Conservation (phyloP, 2,113 vertebrate species). For the Phalacrocorax brasilianus region DNA sequence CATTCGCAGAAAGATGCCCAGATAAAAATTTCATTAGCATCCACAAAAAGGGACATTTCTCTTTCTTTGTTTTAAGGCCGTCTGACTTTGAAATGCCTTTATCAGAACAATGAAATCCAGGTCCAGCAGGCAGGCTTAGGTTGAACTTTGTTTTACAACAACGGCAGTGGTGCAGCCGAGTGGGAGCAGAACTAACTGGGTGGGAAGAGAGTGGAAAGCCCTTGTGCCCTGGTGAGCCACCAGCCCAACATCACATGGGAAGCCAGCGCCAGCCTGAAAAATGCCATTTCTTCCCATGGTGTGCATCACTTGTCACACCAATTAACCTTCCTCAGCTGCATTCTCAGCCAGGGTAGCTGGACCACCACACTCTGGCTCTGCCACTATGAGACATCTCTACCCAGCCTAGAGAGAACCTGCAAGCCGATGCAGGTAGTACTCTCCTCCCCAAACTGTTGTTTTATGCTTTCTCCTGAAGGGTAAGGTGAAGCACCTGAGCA, state of each 20-base stretch:
- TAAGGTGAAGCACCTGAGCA: not conserved
- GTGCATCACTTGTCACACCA: fast-evolving
- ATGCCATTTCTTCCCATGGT: not conserved
- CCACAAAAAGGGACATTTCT: not conserved
- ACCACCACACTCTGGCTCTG: not conserved
- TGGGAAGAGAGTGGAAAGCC: not conserved
- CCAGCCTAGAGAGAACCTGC: not conserved
- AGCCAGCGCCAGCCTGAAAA: not conserved
- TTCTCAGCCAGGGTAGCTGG: fast-evolving
- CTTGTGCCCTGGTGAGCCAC: not conserved
- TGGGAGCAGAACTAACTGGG: not conserved
- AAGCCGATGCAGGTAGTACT: not conserved
- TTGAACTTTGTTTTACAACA: not conserved
- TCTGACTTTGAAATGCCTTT: slow-evolving; percentile 1
- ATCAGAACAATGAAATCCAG: not conserved
- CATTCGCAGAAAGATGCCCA: slow-evolving; percentile 17
- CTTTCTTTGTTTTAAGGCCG: not conserved
- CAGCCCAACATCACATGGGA: not conserved
- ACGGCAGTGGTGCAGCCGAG: not conserved
- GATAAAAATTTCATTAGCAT: slow-evolving; percentile 55
- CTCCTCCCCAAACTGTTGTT: not conserved
- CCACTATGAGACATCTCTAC: not conserved
- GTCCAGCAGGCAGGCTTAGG: not conserved
- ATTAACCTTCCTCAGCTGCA: not conserved
- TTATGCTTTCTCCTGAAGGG: not conserved